Conservation (phyloP, 92 coral and sea anemone genomes). For the Micromussa lordhowensis region DNA sequence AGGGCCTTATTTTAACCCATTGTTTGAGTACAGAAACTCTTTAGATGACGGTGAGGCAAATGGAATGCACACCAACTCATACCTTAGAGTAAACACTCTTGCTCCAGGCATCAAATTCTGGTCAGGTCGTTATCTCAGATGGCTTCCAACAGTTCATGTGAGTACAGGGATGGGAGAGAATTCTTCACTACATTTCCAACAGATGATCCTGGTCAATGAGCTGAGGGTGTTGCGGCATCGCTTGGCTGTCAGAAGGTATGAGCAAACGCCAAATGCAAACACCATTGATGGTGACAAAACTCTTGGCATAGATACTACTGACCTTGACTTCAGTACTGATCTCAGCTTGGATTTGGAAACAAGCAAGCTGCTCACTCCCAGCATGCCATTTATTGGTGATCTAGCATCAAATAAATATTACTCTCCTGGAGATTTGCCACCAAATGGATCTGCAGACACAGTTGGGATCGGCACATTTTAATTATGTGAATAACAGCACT, state of each 20-base stretch:
- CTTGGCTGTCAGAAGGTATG: conserved; percentile 64
- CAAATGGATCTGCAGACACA: conserved; percentile 48
- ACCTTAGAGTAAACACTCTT: conserved; percentile 75
- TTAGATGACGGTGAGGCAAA: conserved; percentile 41
- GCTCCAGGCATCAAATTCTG: conserved; percentile 94
- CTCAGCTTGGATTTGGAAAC: conserved; percentile 77
- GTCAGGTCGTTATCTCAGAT: conserved; percentile 90
- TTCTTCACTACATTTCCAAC: conserved; percentile 90
- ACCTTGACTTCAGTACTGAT: conserved; percentile 57
- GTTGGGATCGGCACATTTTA: conserved; percentile 42
- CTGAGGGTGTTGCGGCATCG: conserved; percentile 84
- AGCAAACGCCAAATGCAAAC: conserved; percentile 30
- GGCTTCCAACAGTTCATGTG: conserved; percentile 94
- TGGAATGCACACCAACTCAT: conserved; percentile 52
- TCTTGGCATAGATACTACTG: conserved; percentile 30
- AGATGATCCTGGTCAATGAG: conserved; percentile 93
- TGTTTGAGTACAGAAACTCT: conserved; percentile 80
- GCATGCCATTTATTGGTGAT: conserved; percentile 92
- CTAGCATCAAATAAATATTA: conserved; percentile 74
- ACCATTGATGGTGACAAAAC: conserved; percentile 23
- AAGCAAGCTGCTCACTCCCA: conserved; percentile 81
- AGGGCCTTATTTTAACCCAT: conserved; percentile 85
- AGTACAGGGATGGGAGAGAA: conserved; percentile 95
- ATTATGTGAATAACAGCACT: not conserved
- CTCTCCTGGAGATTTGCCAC: conserved; percentile 63